Evolutionary conservation across 2,113 vertebrate species (phyloP).

Genomic region (Aplodontia rufa): DNA sequence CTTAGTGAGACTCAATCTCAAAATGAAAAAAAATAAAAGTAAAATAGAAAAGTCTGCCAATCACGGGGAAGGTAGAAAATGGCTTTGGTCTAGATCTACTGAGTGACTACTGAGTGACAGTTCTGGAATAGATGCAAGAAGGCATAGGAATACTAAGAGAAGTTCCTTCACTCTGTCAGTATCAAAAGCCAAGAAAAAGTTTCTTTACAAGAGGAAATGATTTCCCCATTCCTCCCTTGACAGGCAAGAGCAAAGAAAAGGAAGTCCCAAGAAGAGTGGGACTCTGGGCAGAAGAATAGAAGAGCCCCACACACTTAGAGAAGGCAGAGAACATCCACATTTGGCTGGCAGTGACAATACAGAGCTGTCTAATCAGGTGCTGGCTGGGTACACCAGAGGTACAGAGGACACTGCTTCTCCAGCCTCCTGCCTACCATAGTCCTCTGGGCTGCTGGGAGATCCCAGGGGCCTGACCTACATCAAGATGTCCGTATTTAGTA

Average conservation of each 20-base stretch:
- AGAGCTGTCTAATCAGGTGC: not conserved
- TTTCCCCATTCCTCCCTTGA: not conserved
- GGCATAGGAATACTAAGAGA: not conserved
- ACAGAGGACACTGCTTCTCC: not conserved
- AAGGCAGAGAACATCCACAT: not conserved
- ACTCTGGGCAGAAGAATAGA: not conserved
- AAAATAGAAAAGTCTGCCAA: no score
- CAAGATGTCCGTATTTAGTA: not conserved
- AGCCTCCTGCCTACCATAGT: no score
- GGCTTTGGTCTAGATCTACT: not conserved
- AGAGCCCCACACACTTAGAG: not conserved
- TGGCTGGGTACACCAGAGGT: not conserved
- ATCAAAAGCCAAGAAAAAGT: not conserved
- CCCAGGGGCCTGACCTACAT: not conserved
- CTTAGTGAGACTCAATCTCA: no score
- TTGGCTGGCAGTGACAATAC: rapidly evolving
- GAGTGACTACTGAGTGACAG: not conserved
- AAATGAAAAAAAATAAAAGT: no score
- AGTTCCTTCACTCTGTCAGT: not conserved
- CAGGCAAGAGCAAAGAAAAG: not conserved
- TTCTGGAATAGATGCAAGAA: not conserved
- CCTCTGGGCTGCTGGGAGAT: not conserved
- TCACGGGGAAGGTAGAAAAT: not conserved
- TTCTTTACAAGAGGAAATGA: not conserved
- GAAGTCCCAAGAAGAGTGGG: not conserved